Percentiles rank a stretch among this genome's conserved stretches.
Conservation (phyloP, 2,888 invertebrate species). For the Machimus rusticus region DNA sequence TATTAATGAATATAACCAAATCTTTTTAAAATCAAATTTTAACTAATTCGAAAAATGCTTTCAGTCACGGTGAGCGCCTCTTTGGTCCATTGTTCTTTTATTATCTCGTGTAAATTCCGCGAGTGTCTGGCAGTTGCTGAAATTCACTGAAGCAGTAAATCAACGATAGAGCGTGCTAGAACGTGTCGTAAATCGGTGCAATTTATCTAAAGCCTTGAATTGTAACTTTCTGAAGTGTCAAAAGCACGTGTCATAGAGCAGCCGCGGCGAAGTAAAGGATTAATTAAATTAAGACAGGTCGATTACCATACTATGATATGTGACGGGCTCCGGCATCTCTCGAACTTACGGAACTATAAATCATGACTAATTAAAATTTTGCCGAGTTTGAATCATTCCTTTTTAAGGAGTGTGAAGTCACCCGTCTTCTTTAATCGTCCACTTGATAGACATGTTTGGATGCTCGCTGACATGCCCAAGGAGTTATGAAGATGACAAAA, state of each 20-base stretch:
- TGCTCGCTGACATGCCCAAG: neutral
- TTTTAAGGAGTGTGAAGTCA: constrained; percentile 10
- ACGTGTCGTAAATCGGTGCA: constrained; percentile 17
- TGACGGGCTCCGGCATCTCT: neutral
- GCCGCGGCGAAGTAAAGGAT: neutral
- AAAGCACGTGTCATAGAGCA: neutral
- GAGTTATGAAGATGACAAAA: neutral
- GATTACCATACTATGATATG: constrained; percentile 26
- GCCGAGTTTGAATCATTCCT: neutral
- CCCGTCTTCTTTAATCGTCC: neutral
- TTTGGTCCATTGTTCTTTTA: neutral
- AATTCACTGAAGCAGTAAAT: constrained; percentile 12
- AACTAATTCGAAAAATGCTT: neutral
- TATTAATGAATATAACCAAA: neutral
- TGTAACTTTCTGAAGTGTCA: neutral
- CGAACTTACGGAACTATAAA: neutral
- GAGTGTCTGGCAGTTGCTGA: neutral
- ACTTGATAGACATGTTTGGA: constrained; percentile 6
- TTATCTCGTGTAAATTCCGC: neutral
- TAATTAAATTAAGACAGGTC: constrained; percentile 14
- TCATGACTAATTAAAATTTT: constrained; percentile 18
- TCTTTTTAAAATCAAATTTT: neutral
- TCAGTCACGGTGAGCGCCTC: neutral
- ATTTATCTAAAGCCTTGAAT: constrained; percentile 13
- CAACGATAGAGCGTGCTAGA: neutral